Evolutionary conservation across 30 jellyfish, hydroid and myxozoan species (phyloP), one percentile per base, ranked within the genome.

Genomic region (Mastigias papua): DNA sequence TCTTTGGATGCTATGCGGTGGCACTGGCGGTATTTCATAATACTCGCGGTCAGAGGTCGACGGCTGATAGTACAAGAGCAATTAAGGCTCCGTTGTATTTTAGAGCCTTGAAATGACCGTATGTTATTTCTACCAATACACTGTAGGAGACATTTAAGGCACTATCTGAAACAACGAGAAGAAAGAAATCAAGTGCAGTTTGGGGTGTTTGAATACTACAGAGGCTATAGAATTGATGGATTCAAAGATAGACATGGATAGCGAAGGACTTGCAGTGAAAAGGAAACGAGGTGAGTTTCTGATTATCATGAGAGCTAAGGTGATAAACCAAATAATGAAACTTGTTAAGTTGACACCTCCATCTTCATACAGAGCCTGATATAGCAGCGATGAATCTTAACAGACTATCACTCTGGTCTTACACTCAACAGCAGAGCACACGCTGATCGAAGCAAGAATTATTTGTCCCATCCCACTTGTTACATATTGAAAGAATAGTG

Each of bases 301-400:
- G 66, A 64, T 81, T 54, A 80, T 69, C 74, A 34, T 42, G 73
- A 33, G 57, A 73, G 78, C 33, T 34, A 31, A 85, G 88, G 94
- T 79, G 94, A 85, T 80, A 85, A 85, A 85, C 94, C 94, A 58
- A 35, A 85, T 73, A 28, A 61, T 73, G 63, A 34, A 79, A 72
- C 88, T 62, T 85, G 94, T 85, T 85, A 85, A 85, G 67, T 23
- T 85, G 83, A 85, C 88, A 75, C 94, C 37, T 61, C 69, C 86
- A 31, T 48, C 8, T 48, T 28, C 26, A 25, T 34, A 33, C 42
- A 28, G 26, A 69, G 58, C 22, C 51, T 73, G 84, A 42, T 75
- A 48, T 75, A 32, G 54, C 27, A 26, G 90, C 68, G 90, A 32
- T 79, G 90, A 79, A 79, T 65, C 69, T 57, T 79, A 34, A 37